phyloP scores from a whole-genome alignment of 2,113 vertebrate species.

The Gymnarchus niloticus region DNA sequence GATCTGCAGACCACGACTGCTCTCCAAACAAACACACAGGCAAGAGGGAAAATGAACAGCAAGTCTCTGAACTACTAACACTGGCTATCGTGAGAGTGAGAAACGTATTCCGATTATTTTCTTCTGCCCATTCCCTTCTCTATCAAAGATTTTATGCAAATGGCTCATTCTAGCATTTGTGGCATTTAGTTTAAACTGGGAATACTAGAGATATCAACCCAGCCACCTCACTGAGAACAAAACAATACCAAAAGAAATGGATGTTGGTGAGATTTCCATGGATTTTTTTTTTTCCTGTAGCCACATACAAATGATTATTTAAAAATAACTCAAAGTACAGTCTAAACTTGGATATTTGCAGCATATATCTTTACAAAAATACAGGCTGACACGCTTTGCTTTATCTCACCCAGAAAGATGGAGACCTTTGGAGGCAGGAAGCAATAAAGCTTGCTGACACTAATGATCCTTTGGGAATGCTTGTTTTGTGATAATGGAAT shows the following conservation, averaged over 20 bases:
- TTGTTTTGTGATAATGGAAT: constrained; percentile 2
- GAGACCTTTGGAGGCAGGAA: not conserved
- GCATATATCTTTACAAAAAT: not conserved
- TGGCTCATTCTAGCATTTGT: not conserved
- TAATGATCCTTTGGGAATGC: not conserved
- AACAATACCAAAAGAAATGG: too few species aligned
- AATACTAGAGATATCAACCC: not conserved
- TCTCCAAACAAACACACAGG: not conserved
- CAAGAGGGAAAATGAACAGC: not conserved
- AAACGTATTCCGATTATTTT: not conserved
- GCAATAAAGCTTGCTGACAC: not conserved
- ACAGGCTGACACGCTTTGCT: not conserved
- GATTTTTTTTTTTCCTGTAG: not conserved
- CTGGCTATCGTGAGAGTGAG: not conserved
- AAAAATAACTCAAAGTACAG: not conserved
- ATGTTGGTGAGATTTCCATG: not conserved
- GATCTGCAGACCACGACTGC: not conserved
- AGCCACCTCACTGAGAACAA: too few species aligned
- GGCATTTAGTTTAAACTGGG: not conserved
- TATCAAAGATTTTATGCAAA: not conserved
- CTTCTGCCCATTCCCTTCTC: not conserved
- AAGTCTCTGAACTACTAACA: not conserved
- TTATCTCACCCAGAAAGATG: not conserved
- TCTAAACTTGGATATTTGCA: not conserved
- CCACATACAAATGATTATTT: not conserved